Evolutionary conservation across 2,113 vertebrate genomes (phyloP).

Genomic region (Catharus fuscescens): DNA sequence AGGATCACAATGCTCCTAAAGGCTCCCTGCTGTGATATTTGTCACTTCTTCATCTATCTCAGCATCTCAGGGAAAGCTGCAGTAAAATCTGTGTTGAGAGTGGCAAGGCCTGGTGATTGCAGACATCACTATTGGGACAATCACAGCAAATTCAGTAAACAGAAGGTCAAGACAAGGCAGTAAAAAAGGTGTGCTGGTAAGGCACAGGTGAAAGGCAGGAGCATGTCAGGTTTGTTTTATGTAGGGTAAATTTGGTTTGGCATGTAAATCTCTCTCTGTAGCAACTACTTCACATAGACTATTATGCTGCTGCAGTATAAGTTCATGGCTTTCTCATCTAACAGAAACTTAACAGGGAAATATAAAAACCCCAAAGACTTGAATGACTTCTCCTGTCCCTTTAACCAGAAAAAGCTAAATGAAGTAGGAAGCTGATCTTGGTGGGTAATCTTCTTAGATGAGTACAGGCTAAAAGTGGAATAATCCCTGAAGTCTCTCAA

Average conservation of each 20-base stretch:
- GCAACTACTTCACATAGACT: background rate
- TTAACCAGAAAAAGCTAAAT: slow-evolving; percentile 51
- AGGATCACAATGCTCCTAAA: background rate
- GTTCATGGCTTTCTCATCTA: background rate
- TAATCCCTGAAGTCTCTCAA: slow-evolving; percentile 46
- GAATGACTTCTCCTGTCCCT: slow-evolving; percentile 10
- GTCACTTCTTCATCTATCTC: background rate
- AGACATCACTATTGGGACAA: background rate
- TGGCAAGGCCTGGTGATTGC: background rate
- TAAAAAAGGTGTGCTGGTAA: background rate
- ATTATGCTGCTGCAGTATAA: background rate
- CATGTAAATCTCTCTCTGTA: background rate
- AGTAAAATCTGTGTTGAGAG: background rate
- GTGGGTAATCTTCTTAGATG: slow-evolving; percentile 61
- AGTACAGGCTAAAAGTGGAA: slow-evolving; percentile 62
- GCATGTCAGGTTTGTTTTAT: background rate
- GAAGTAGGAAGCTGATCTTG: slow-evolving; percentile 52
- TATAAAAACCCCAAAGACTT: background rate
- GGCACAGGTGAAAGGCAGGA: background rate
- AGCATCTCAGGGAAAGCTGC: background rate
- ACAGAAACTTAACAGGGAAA: background rate
- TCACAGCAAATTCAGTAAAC: background rate
- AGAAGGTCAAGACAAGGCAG: background rate
- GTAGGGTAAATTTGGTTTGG: background rate
- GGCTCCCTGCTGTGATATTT: background rate